These are phyloP conservation scores for Heliconius aoede DNA, from an alignment of 2,888 invertebrate genomes.

Conservation along the genomic window DNA sequence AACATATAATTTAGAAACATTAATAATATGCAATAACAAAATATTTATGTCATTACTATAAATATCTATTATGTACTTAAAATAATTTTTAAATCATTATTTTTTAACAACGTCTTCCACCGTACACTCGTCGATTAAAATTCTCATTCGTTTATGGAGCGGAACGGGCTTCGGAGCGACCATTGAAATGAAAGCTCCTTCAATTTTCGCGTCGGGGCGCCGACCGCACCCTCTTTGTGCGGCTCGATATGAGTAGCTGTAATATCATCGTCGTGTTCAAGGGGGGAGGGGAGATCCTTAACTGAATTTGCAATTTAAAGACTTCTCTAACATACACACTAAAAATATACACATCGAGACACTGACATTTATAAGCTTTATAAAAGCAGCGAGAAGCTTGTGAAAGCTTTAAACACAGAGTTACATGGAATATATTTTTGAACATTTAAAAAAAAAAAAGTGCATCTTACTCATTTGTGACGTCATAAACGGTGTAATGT, in stretches of 20 bases:
- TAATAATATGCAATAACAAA: neutral
- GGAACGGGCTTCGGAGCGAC: conserved; percentile 38
- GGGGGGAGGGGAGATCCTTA: conserved; percentile 15
- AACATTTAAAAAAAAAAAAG: neutral
- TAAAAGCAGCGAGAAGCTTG: conserved; percentile 34
- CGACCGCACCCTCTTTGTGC: conserved; percentile 37
- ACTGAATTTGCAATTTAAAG: conserved; percentile 12
- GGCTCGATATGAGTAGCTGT: conserved; percentile 35
- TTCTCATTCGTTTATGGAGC: conserved; percentile 43
- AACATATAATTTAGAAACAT: neutral
- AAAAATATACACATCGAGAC: conserved; percentile 9
- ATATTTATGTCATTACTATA: neutral
- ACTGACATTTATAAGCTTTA: conserved; percentile 27
- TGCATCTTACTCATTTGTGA: conserved; percentile 92
- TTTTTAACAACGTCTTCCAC: conserved; percentile 11
- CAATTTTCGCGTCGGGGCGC: conserved; percentile 26
- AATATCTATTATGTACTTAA: neutral
- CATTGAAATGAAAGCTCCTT: conserved; percentile 43
- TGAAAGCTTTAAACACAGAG: conserved; percentile 10
- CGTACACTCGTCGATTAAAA: conserved; percentile 40
- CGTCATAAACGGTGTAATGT: conserved; percentile 95
- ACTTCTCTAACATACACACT: conserved; percentile 15
- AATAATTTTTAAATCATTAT: conserved; percentile 1
- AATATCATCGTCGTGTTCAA: conserved; percentile 16
- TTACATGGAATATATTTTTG: neutral